phyloP scores from a whole-genome alignment of 2,888 invertebrate genomes.

The Hypomecis punctinalis region DNA sequence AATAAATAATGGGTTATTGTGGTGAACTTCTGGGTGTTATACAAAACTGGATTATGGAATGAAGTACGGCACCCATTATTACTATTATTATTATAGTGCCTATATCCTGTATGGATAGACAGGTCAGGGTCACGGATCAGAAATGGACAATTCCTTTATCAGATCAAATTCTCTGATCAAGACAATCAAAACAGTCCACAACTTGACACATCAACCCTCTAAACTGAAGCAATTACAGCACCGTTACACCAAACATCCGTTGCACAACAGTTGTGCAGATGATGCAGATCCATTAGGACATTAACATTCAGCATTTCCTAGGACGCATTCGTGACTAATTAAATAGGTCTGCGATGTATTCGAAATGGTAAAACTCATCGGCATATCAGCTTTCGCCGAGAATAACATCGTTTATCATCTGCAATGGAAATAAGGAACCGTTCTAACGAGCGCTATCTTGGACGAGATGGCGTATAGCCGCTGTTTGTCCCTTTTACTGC shows the following conservation, averaged over 20 bases:
- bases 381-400: slow-evolving; percentile 42
- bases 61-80: too few relatives aligned
- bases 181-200: too few relatives aligned
- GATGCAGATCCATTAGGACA: slow-evolving; percentile 4
- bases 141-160: too few relatives aligned
- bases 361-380: slow-evolving; percentile 28
- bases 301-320: slow-evolving; percentile 27
- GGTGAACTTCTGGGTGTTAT: too few relatives aligned
- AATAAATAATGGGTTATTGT: too few relatives aligned
- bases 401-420: slow-evolving; percentile 45
- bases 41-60: too few relatives aligned
- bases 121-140: too few relatives aligned
- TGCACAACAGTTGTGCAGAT: slow-evolving; percentile 3
- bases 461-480: slow-evolving; percentile 5
- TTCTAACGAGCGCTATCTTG: slow-evolving; percentile 25
- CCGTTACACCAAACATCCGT: not conserved
- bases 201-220: too few relatives aligned
- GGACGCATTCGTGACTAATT: slow-evolving; percentile 39
- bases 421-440: slow-evolving; percentile 26
- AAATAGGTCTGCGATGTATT: slow-evolving; percentile 36
- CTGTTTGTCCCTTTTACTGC: not conserved
- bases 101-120: too few relatives aligned
- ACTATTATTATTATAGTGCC: too few relatives aligned
- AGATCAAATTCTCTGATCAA: too few relatives aligned
- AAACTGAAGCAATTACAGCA: not conserved